A percentile compares a stretch with the other conserved stretches of the same genome.
Evolutionary conservation across 2,888 invertebrate genomes (phyloP).

Genomic region (Stegophylla sp.): DNA sequence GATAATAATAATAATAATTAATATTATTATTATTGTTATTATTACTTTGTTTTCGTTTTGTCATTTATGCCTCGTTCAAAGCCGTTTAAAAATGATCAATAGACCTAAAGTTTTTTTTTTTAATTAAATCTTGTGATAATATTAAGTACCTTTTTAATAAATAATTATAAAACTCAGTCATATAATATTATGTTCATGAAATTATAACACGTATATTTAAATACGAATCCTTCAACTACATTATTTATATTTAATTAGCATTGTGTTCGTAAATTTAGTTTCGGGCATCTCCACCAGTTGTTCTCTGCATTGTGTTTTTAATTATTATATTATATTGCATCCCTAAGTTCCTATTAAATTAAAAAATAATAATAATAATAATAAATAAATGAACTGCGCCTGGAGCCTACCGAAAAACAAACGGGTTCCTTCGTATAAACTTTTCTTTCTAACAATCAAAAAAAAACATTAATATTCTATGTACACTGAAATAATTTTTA

Average conservation of each 20-base stretch:
- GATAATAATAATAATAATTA: no score
- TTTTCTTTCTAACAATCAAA: conserved; percentile 56
- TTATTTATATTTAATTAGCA: conserved; percentile 42
- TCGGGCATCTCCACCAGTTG: conserved; percentile 53
- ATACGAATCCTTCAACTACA: conserved; percentile 30
- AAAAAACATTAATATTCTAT: conserved; percentile 33
- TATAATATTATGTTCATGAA: conserved; percentile 45
- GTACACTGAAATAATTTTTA: conserved; percentile 33
- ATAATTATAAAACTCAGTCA: conserved; percentile 19
- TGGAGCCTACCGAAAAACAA: conserved; percentile 17
- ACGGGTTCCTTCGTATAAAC: conserved; percentile 24
- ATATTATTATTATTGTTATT: conserved; percentile 1
- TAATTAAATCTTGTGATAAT: conserved; percentile 47
- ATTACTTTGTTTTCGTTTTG: conserved; percentile 9
- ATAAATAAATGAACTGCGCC: no score
- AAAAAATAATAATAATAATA: conserved; percentile 9
- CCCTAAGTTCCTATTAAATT: conserved; percentile 57
- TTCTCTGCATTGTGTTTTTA: conserved; percentile 56
- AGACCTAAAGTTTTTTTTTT: no score
- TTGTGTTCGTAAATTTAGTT: conserved; percentile 58
- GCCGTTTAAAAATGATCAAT: conserved; percentile 8
- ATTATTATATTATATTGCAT: conserved; percentile 42
- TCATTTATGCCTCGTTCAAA: conserved; percentile 41
- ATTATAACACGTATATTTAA: conserved; percentile 23
- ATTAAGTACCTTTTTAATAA: no score